Conservation (phyloP, 2,113 vertebrate genomes). For the Paradoxurus hermaphroditus region DNA sequence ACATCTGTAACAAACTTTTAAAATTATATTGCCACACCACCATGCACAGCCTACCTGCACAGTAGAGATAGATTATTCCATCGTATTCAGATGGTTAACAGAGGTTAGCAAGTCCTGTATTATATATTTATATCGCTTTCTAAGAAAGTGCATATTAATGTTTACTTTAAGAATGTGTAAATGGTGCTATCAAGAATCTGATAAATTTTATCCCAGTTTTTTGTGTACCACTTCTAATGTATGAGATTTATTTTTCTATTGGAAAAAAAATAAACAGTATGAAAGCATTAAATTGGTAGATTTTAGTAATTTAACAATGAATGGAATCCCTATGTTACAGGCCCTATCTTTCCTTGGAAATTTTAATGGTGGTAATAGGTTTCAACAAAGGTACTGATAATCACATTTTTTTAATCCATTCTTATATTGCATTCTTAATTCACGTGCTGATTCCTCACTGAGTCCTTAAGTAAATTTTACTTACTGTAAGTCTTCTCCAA, state of each 20-base stretch:
- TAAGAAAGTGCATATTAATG: conserved; percentile 94
- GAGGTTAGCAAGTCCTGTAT: conserved; percentile 89
- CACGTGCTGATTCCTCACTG: conserved; percentile 71
- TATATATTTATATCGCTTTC: conserved; percentile 93
- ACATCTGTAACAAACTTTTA: conserved; percentile 92
- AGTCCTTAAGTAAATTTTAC: conserved; percentile 73
- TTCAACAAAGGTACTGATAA: conserved; percentile 77
- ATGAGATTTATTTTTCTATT: conserved; percentile 95
- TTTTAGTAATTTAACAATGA: conserved; percentile 93
- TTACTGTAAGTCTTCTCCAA: conserved; percentile 65
- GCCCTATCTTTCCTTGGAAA: conserved; percentile 76
- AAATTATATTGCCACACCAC: conserved; percentile 88
- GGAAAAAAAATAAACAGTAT: conserved; percentile 93
- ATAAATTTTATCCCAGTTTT: conserved; percentile 93
- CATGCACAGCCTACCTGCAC: conserved; percentile 91
- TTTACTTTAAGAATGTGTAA: conserved; percentile 94
- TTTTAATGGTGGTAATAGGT: conserved; percentile 83
- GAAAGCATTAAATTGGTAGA: conserved; percentile 93
- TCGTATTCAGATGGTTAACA: conserved; percentile 92
- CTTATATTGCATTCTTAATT: conserved; percentile 71
- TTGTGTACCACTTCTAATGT: conserved; percentile 94
- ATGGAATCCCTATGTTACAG: conserved; percentile 84
- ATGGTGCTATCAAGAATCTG: conserved; percentile 93
- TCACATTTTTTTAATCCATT: conserved; percentile 76
- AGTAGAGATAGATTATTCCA: conserved; percentile 90